Evolutionary conservation across 2,888 invertebrate genomes (phyloP).

Genomic region (Arge pagana): DNA sequence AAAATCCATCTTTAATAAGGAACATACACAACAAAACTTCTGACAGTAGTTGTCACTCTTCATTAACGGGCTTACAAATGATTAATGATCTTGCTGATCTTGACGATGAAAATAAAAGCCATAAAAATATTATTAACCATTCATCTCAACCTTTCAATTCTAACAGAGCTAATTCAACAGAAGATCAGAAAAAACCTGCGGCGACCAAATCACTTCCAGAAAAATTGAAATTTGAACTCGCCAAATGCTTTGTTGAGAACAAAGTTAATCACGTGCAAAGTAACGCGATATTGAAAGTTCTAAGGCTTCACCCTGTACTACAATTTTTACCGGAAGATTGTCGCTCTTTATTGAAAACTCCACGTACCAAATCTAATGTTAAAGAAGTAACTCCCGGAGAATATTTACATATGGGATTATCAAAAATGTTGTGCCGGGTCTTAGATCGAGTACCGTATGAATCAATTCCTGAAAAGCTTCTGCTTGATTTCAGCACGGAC

Average conservation of each 20-base stretch:
- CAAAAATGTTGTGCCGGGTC: neutral
- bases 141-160: too few species aligned
- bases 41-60: too few species aligned
- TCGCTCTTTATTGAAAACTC: conserved; percentile 18
- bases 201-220: too few species aligned
- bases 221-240: too few species aligned
- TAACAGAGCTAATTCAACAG: too few species aligned
- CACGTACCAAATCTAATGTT: conserved; percentile 8
- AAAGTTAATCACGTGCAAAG: conserved; percentile 13
- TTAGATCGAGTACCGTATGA: neutral
- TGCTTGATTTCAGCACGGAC: conserved; percentile 26
- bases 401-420: conserved; percentile 21
- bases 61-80: too few species aligned
- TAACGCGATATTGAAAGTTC: conserved; percentile 22
- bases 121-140: too few species aligned
- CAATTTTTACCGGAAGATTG: conserved; percentile 18
- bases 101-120: too few species aligned
- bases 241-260: neutral
- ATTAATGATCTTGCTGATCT: too few species aligned
- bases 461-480: conserved; percentile 3
- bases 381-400: conserved; percentile 14
- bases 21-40: too few species aligned
- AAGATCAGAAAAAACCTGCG: too few species aligned
- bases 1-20: too few species aligned
- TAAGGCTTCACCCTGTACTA: conserved; percentile 18